A percentile compares a stretch with the other conserved stretches of the same genome.
Evolutionary conservation across 1,140 invertebrate species (phyloP).

Genomic region (Macrobrachium nipponense): DNA sequence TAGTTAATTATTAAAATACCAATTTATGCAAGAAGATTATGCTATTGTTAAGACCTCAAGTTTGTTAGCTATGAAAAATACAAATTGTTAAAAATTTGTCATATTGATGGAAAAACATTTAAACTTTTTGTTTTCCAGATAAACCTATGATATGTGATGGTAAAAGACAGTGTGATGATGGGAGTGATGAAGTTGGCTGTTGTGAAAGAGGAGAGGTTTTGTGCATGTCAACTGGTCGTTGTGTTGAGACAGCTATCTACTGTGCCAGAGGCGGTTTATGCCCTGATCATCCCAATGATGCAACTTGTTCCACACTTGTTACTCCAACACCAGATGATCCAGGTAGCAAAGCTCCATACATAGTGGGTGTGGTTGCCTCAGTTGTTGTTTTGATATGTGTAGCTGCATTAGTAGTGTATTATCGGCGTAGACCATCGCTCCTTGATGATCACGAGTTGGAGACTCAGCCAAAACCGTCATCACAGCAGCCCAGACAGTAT

Average conservation of each 20-base stretch:
- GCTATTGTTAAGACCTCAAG: too few relatives aligned
- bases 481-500: constrained; percentile 17
- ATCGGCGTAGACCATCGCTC: constrained; percentile 44
- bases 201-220: constrained; percentile 38
- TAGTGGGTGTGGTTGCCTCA: constrained; percentile 48
- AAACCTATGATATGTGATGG: constrained; percentile 45
- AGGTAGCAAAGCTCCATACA: constrained; percentile 51
- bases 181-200: constrained; percentile 43
- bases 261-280: constrained; percentile 32
- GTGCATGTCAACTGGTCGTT: constrained; percentile 38
- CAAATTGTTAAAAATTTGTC: too few relatives aligned
- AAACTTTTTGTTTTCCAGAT: constrained; percentile 24
- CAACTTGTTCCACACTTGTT: constrained; percentile 37
- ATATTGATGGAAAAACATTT: not conserved
- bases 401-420: constrained; percentile 38
- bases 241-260: constrained; percentile 40
- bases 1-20: too few relatives aligned
- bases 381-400: constrained; percentile 52
- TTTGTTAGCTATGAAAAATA: too few relatives aligned
- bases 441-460: constrained; percentile 54
- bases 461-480: constrained; percentile 31
- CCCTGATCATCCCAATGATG: constrained; percentile 37
- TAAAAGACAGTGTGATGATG: constrained; percentile 40
- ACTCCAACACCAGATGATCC: constrained; percentile 27
- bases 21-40: too few relatives aligned